phyloP scores from a whole-genome alignment of 2,797 vertebrate species.

The Orientallactaga sibirica region DNA sequence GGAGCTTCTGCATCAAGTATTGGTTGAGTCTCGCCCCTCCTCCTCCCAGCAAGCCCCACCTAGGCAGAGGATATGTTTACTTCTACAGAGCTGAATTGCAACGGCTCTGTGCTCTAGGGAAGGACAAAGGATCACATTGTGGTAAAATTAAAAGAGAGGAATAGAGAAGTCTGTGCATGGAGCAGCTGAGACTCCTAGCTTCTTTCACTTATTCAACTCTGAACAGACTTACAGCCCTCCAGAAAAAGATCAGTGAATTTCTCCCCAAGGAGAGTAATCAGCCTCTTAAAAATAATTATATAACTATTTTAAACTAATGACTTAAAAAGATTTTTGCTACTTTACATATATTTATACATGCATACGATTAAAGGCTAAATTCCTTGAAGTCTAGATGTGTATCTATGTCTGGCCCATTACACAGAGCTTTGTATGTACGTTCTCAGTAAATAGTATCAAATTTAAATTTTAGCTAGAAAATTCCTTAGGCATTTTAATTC shows the following conservation, averaged over 20 bases:
- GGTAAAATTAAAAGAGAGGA: not conserved
- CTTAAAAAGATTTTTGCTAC: conserved; percentile 12
- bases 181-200: not conserved
- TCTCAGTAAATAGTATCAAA: not conserved
- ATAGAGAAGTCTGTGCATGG: not conserved
- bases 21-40: not conserved
- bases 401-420: conserved; percentile 6
- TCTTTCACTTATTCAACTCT: conserved; percentile 11
- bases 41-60: not conserved
- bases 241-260: not conserved
- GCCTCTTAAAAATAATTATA: conserved; percentile 45
- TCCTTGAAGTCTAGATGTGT: conserved; percentile 38
- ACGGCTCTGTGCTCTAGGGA: not conserved
- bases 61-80: not conserved
- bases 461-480: conserved; percentile 52
- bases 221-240: not conserved
- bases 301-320: not conserved
- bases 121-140: not conserved
- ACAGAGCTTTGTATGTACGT: conserved; percentile 7
- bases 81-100: not conserved
- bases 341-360: not conserved
- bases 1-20: not conserved
- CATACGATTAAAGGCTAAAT: not conserved
- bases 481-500: not conserved
- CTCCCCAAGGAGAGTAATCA: conserved; percentile 26